Percentiles rank a stretch among this genome's conserved stretches.
These are phyloP conservation scores for Drosophila trapezifrons DNA, from an alignment of 1,140 invertebrate genomes.

Conservation along the genomic window DNA sequence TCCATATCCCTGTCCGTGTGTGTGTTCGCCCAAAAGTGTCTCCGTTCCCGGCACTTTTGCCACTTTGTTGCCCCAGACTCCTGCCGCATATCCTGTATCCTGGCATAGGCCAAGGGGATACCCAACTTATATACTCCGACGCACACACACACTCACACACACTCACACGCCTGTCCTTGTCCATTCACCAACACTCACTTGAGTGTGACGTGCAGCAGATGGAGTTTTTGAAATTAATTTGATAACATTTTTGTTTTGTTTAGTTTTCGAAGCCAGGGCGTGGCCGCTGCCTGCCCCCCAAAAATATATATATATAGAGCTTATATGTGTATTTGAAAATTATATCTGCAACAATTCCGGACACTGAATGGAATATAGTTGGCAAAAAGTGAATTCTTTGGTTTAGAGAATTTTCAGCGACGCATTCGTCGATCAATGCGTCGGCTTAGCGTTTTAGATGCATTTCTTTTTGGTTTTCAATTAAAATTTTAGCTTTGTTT, in stretches of 20 bases:
- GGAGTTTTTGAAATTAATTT: slow-evolving; percentile 81
- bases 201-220: slow-evolving; percentile 75
- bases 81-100: slow-evolving; percentile 12
- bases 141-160: slow-evolving; percentile 2
- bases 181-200: slow-evolving; percentile 50
- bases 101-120: slow-evolving; percentile 38
- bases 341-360: slow-evolving; percentile 28
- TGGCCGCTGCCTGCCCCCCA: neutral
- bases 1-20: slow-evolving; percentile 1
- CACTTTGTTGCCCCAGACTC: slow-evolving; percentile 58
- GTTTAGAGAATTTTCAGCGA: neutral
- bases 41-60: slow-evolving; percentile 54
- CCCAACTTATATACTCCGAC: slow-evolving; percentile 25
- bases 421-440: slow-evolving; percentile 2
- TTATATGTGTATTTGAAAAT: slow-evolving; percentile 24
- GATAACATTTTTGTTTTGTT: slow-evolving; percentile 66
- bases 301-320: slow-evolving; percentile 9
- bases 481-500: slow-evolving; percentile 1
- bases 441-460: slow-evolving; percentile 1
- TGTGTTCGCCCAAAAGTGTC: slow-evolving; percentile 59
- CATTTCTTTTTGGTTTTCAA: slow-evolving; percentile 2
- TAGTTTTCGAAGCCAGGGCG: slow-evolving; percentile 20
- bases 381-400: slow-evolving; percentile 15
- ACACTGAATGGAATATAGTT: slow-evolving; percentile 6
- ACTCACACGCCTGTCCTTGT: neutral